Percentiles rank a stretch among this genome's conserved stretches.
Conservation (phyloP, 2,888 invertebrate genomes). For the Zeuzera pyrina region DNA sequence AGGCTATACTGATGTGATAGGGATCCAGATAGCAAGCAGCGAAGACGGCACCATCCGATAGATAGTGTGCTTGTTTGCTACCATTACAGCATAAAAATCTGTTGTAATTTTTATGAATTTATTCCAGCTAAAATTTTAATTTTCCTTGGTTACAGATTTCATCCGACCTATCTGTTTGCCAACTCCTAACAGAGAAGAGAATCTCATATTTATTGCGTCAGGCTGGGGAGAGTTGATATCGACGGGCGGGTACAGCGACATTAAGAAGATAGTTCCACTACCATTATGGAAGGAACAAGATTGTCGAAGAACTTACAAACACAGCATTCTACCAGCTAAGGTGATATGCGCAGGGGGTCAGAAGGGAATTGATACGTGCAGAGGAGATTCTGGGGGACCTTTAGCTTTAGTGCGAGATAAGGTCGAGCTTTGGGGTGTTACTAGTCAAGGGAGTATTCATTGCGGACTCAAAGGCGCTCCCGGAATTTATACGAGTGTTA, state of each 20-base stretch:
- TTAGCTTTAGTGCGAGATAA: slow-evolving; percentile 23
- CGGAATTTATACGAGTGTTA: slow-evolving; percentile 38
- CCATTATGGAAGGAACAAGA: slow-evolving; percentile 23
- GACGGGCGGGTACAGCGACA: slow-evolving; percentile 22
- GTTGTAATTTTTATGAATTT: too few relatives aligned
- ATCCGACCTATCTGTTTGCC: slow-evolving; percentile 45
- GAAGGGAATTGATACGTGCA: slow-evolving; percentile 34
- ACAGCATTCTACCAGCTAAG: slow-evolving; percentile 21
- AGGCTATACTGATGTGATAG: too few relatives aligned
- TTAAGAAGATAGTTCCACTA: slow-evolving; percentile 34
- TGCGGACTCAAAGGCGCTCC: slow-evolving; percentile 36
- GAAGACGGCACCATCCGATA: too few relatives aligned
- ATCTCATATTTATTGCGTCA: slow-evolving; percentile 25
- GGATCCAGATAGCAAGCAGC: too few relatives aligned
- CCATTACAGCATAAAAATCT: too few relatives aligned
- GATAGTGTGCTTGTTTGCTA: too few relatives aligned
- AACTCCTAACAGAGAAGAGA: slow-evolving; percentile 14
- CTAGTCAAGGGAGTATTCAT: slow-evolving; percentile 28
- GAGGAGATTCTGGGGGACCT: slow-evolving; percentile 48
- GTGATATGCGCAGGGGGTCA: slow-evolving; percentile 43
- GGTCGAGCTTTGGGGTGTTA: slow-evolving; percentile 35
- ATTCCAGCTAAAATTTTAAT: too few relatives aligned
- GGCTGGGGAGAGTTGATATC: slow-evolving; percentile 37
- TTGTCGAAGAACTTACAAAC: slow-evolving; percentile 25
- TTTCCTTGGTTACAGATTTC: slow-evolving; percentile 34